Evolutionary conservation across 2,797 vertebrate species (phyloP).

Genomic region (Acrossocheilus wenchowensis): DNA sequence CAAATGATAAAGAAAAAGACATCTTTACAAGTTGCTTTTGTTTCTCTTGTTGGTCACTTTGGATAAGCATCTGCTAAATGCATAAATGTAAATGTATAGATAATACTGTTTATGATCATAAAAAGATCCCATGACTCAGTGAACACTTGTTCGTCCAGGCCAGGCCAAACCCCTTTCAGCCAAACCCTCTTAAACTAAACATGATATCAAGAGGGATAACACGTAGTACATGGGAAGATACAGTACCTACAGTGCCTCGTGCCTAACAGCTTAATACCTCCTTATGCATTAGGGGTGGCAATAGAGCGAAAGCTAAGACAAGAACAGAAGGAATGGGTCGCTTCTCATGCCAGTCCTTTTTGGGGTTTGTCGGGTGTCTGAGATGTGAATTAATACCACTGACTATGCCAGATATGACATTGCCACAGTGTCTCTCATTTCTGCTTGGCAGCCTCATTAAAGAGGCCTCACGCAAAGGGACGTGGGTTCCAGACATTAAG

Average conservation of each 20-base stretch:
- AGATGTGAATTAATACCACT: slow-evolving; percentile 66
- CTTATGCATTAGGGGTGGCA: slow-evolving; percentile 40
- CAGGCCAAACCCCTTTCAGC: background rate
- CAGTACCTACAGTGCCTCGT: slow-evolving; percentile 33
- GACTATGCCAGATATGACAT: slow-evolving; percentile 64
- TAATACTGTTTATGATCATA: background rate
- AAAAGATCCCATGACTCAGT: slow-evolving; percentile 13
- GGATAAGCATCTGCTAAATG: background rate
- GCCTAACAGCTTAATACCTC: slow-evolving; percentile 65
- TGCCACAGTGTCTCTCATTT: slow-evolving; percentile 61
- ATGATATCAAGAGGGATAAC: background rate
- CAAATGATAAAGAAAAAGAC: background rate
- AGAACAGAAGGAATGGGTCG: slow-evolving; percentile 32
- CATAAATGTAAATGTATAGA: background rate
- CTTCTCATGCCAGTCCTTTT: slow-evolving; percentile 68
- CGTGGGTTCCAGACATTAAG: slow-evolving; percentile 68
- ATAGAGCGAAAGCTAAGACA: slow-evolving; percentile 36
- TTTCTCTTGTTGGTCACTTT: background rate
- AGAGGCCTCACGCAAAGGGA: slow-evolving; percentile 52
- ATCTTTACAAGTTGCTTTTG: background rate
- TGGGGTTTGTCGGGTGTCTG: slow-evolving; percentile 66
- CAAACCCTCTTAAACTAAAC: background rate
- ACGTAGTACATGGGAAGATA: background rate
- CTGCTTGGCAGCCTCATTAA: slow-evolving; percentile 66
- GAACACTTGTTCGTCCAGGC: slow-evolving; percentile 3